Base-by-base conservation (phyloP, 2,797 vertebrate species). In the Ataeniobius toweri region DNA sequence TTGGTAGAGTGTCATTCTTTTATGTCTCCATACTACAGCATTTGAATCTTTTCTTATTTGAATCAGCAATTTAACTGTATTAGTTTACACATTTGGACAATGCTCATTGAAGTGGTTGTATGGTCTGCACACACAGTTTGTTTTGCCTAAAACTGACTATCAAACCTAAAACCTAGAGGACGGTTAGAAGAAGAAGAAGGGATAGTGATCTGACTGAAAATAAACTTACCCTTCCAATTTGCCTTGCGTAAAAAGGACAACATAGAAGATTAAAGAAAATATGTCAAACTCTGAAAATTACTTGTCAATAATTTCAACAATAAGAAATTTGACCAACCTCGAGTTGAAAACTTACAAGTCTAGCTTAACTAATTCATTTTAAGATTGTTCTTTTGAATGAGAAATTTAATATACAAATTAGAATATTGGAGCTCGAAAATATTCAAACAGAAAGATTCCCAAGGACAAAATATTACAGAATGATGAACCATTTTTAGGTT, bases 251-350 rank as follows among this genome's bases (percentile, higher is more conserved):
- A 53, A 41, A 77, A 77, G 28, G 26, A 31, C 83, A 89, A 83
- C 78, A 82, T 74, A 74, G 59, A 77, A 83, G 74, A 74, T 55
- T 87, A 31, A 44, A 55, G 82, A 76, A 80, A 72, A 89, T 89
- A 89, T 86, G 88, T 88, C 80, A 86, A 88, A 88, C 84, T 81
- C 61, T 80, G 74, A 82, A 91, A 93, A 92, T 89, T 84, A 89
- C 86, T 86, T 85, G 83, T 89, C 86, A 89, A 92, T 92, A 91
- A 91, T 92, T 92, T 85, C 82, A 88, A 74, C 84, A 89, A 88
- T 93, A 88, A 92, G 89, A 89, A 86, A 78, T 91, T 86, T 80
- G 68, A 87, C 84, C 76, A 87, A 92, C 90, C 91, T 93, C 92
- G 89, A 93, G 77, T 86, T 71, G 48, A 85, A 88, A 84, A 89